These are phyloP conservation scores for Hypselothyrea guttata DNA, from an alignment of 2,888 invertebrate genomes.

Conservation along the genomic window DNA sequence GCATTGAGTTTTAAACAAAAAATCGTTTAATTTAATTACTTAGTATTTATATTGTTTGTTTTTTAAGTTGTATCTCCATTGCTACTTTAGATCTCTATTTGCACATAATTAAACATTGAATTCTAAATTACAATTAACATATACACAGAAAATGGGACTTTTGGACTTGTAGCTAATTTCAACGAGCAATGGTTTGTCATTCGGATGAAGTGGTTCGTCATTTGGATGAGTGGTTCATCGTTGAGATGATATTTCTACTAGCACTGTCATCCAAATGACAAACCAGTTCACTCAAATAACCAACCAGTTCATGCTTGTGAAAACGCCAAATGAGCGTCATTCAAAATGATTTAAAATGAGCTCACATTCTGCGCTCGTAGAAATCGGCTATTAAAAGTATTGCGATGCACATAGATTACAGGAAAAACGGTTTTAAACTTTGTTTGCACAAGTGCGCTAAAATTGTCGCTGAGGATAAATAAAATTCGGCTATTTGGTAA, in stretches of 20 bases:
- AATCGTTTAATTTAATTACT: slow-evolving; percentile 9
- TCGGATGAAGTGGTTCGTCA: no score
- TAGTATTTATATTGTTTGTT: slow-evolving; percentile 31
- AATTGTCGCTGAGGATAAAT: slow-evolving; percentile 50
- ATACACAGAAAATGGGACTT: slow-evolving; percentile 57
- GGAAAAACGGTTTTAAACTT: background rate
- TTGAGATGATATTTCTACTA: no score
- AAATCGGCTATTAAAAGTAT: no score
- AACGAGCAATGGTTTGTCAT: no score
- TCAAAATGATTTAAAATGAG: no score
- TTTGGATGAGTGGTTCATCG: no score
- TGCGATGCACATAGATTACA: background rate
- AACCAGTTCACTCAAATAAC: no score
- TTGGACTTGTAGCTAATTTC: no score
- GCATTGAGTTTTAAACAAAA: background rate
- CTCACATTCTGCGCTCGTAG: no score
- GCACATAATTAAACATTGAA: slow-evolving; percentile 55
- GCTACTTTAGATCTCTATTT: slow-evolving; percentile 47
- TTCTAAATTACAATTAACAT: slow-evolving; percentile 62
- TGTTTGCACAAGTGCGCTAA: slow-evolving; percentile 30
- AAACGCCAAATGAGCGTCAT: no score
- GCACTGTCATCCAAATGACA: no score
- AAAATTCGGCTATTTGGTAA: slow-evolving; percentile 61
- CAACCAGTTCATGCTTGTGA: no score
- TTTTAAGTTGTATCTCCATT: slow-evolving; percentile 29